Percentiles rank a stretch among this genome's conserved stretches.
These are phyloP conservation scores for Buteo buteo DNA, from an alignment of 2,113 vertebrate genomes.

Conservation along the genomic window DNA sequence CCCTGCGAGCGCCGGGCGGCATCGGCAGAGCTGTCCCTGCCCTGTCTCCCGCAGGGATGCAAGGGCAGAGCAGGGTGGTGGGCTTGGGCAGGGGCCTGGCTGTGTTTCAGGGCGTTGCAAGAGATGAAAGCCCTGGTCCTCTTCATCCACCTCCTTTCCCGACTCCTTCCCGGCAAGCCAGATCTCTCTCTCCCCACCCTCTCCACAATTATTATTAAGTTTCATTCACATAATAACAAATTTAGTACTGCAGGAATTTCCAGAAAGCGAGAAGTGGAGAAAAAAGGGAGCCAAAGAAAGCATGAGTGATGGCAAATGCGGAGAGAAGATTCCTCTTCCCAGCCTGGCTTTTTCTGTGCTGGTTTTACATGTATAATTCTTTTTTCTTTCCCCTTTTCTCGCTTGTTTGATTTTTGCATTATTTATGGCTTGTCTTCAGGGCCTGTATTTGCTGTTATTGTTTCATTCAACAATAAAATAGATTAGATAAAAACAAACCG, in stretches of 20 bases:
- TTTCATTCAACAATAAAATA: conserved; percentile 62
- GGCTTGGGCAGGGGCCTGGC: background rate
- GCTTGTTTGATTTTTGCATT: conserved; percentile 64
- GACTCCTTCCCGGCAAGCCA: accelerated
- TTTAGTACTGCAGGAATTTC: background rate
- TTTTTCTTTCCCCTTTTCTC: background rate
- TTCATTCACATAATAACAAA: background rate
- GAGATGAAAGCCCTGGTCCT: background rate
- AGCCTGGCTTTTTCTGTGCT: background rate
- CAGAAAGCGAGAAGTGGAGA: background rate
- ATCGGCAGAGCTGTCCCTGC: background rate
- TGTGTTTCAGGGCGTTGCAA: accelerated
- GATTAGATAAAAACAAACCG: conserved; percentile 59
- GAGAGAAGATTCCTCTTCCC: background rate
- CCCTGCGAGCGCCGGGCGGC: accelerated
- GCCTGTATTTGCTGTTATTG: conserved; percentile 60
- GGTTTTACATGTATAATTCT: conserved; percentile 18
- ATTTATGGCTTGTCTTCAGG: conserved; percentile 65
- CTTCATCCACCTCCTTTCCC: background rate
- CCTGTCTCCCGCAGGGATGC: accelerated
- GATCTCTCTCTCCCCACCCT: background rate
- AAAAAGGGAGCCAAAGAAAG: background rate
- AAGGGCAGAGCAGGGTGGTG: background rate
- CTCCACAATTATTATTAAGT: background rate
- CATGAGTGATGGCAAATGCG: background rate